phyloP scores from a whole-genome alignment of 2,113 vertebrate genomes.

The Rutilus rutilus region DNA sequence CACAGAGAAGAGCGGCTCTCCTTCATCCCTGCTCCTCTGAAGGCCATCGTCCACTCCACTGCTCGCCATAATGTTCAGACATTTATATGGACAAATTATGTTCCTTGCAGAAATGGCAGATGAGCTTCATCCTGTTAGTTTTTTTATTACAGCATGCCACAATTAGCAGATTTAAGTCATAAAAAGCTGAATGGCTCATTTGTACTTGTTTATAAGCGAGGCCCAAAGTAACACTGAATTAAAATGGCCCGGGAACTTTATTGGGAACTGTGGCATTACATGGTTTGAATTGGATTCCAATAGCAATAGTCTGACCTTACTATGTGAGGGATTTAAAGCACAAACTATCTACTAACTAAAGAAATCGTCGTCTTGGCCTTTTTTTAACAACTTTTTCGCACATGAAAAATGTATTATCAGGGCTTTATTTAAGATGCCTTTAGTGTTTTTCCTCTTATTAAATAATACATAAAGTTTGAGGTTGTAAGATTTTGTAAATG shows the following conservation, averaged over 20 bases:
- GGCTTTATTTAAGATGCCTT: not conserved
- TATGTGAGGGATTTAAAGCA: too few species aligned
- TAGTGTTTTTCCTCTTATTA: not conserved
- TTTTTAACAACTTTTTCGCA: too few species aligned
- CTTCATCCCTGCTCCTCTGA: slow-evolving; percentile 53
- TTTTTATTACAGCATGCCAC: not conserved
- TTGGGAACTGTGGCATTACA: not conserved
- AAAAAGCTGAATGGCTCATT: not conserved
- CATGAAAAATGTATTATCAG: too few species aligned
- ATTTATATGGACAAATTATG: not conserved
- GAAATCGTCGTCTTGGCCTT: too few species aligned
- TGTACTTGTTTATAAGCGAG: not conserved
- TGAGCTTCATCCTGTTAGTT: not conserved
- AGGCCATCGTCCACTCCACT: not conserved
- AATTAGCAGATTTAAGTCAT: not conserved
- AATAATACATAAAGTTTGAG: not conserved
- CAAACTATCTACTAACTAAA: too few species aligned
- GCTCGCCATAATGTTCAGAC: not conserved
- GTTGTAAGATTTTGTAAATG: not conserved
- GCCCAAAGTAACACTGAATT: not conserved
- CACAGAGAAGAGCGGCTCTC: slow-evolving; percentile 59
- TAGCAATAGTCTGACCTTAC: not conserved
- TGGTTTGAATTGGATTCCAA: not conserved
- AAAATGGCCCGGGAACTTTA: not conserved
- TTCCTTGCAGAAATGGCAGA: not conserved